Conservation (phyloP, 2,888 invertebrate species). For the Himalopsyche kuldschensis region DNA sequence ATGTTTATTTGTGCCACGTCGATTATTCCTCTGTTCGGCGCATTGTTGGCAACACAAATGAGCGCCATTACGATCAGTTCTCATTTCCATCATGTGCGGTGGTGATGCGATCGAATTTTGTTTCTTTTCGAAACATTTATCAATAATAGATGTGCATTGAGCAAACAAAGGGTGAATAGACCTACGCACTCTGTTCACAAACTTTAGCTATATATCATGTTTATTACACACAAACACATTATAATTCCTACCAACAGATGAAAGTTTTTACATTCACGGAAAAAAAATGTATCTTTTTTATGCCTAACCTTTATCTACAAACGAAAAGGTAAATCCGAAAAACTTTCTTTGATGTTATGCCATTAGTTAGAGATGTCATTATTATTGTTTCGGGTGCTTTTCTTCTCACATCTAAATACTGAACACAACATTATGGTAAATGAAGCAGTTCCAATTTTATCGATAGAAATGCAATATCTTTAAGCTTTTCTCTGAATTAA, state of each 20-base stretch:
- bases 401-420: no score
- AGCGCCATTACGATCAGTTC: conserved; percentile 27
- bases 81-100: conserved; percentile 23
- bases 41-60: conserved; percentile 37
- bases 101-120: conserved; percentile 11
- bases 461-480: no score
- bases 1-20: conserved; percentile 38
- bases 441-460: no score
- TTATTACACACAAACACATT: conserved; percentile 6
- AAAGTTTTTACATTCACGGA: not conserved
- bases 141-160: conserved; percentile 11
- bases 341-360: no score
- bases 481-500: no score
- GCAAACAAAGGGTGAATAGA: conserved; percentile 22
- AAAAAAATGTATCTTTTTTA: no score
- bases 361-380: no score
- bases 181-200: conserved; percentile 6
- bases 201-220: conserved; percentile 6
- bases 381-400: no score
- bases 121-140: conserved; percentile 24
- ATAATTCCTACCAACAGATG: not conserved
- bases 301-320: no score
- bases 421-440: no score
- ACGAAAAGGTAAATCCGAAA: no score
- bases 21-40: conserved; percentile 31